These are phyloP conservation scores for Drosophila busckii DNA, from an alignment of 1,140 invertebrate species.

Conservation along the genomic window DNA sequence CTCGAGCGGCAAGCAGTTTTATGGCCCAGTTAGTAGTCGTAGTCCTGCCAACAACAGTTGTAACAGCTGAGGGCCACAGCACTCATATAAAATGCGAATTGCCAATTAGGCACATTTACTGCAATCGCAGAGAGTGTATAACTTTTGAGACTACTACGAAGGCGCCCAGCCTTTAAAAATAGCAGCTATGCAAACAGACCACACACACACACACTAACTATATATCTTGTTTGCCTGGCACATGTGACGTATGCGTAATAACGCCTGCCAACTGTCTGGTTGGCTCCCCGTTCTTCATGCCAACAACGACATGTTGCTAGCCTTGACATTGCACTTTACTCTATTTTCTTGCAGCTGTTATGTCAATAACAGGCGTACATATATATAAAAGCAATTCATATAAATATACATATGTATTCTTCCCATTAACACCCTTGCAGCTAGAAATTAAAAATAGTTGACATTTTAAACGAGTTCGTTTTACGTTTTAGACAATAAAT, in stretches of 20 bases:
- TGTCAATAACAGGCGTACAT: constrained; percentile 8
- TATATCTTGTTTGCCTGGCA: constrained; percentile 9
- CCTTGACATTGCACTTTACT: constrained; percentile 18
- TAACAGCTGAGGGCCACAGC: neutral
- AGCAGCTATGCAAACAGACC: constrained; percentile 28
- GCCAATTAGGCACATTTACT: constrained; percentile 18
- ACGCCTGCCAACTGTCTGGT: constrained; percentile 6
- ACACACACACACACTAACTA: too few species aligned
- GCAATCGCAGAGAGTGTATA: too few species aligned
- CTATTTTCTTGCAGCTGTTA: constrained; percentile 1
- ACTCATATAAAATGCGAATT: constrained; percentile 27
- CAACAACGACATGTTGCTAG: constrained; percentile 13
- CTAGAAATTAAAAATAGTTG: constrained; percentile 21
- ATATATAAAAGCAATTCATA: constrained; percentile 7
- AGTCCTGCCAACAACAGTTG: neutral
- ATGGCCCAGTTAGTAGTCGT: constrained; percentile 3
- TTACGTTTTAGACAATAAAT: too few species aligned
- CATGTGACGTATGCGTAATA: constrained; percentile 37
- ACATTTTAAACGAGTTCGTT: constrained; percentile 21
- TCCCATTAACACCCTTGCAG: neutral
- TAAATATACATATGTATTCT: neutral
- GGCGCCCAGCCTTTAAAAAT: constrained; percentile 11
- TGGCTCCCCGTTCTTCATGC: neutral
- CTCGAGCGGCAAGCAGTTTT: constrained; percentile 12
- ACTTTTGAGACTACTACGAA: too few species aligned